These are phyloP conservation scores for Esox niger DNA, from an alignment of 2,113 vertebrate genomes.

Conservation along the genomic window DNA sequence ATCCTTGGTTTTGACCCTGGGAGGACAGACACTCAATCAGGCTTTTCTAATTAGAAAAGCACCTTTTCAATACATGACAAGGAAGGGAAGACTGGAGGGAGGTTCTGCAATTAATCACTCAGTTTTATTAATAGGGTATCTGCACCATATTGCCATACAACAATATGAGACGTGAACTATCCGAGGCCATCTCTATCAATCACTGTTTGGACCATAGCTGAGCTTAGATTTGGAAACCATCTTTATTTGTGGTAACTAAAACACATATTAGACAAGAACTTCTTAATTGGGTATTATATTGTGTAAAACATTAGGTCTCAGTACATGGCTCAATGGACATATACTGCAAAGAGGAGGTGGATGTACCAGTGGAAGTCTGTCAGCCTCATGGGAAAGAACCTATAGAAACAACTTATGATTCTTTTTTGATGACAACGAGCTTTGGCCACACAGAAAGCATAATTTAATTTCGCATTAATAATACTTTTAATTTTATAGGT, in stretches of 20 bases:
- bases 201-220: conserved; percentile 38
- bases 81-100: conserved; percentile 45
- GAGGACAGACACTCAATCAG: conserved; percentile 46
- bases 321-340: no score
- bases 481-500: no score
- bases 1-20: conserved; percentile 27
- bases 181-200: conserved; percentile 48
- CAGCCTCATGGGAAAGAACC: no score
- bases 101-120: conserved; percentile 59
- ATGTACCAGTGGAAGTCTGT: no score
- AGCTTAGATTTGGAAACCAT: conserved; percentile 29
- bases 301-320: no score
- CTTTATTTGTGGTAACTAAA: conserved; percentile 14
- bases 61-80: conserved; percentile 49
- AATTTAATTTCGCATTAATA: no score
- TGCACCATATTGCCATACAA: conserved; percentile 52
- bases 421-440: no score
- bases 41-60: conserved; percentile 61
- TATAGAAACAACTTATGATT: no score
- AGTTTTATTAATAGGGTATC: conserved; percentile 61
- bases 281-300: no score
- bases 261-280: neutral
- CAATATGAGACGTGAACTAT: conserved; percentile 51
- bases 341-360: no score
- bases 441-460: no score